Evolutionary conservation across 2,888 invertebrate genomes (phyloP).

Genomic region (Clanis bilineata): DNA sequence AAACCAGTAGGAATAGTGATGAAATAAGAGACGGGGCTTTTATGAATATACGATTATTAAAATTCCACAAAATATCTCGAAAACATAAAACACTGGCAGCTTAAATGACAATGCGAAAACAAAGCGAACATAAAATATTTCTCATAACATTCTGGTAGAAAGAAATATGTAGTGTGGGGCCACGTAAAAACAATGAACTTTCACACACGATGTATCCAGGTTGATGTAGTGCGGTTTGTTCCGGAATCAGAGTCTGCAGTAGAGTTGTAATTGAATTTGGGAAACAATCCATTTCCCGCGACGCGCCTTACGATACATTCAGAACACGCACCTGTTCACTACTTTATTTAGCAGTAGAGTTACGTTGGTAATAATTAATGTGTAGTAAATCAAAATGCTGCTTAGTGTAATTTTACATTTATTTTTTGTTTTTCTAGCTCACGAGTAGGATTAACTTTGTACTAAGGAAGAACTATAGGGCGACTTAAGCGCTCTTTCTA

Average conservation of each 20-base stretch:
- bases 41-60: too few species aligned
- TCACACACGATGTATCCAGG: constrained; percentile 60
- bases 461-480: too few species aligned
- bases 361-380: constrained; percentile 23
- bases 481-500: too few species aligned
- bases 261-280: constrained; percentile 70
- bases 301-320: constrained; percentile 48
- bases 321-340: constrained; percentile 64
- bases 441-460: too few species aligned
- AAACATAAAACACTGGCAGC: neutral
- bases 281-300: constrained; percentile 74
- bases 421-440: too few species aligned
- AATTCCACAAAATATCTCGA: too few species aligned
- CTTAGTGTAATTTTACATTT: neutral
- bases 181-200: constrained; percentile 76
- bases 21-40: too few species aligned
- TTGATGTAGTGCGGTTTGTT: constrained; percentile 70
- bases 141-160: neutral
- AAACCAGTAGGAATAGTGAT: too few species aligned
- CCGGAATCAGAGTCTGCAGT: constrained; percentile 69
- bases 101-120: neutral
- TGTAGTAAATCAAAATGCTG: neutral
- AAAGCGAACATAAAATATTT: neutral
- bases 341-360: constrained; percentile 42
- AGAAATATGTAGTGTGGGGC: constrained; percentile 15